Conservation (phyloP, 2,888 invertebrate genomes). For the Hofmannophila pseudospretella region DNA sequence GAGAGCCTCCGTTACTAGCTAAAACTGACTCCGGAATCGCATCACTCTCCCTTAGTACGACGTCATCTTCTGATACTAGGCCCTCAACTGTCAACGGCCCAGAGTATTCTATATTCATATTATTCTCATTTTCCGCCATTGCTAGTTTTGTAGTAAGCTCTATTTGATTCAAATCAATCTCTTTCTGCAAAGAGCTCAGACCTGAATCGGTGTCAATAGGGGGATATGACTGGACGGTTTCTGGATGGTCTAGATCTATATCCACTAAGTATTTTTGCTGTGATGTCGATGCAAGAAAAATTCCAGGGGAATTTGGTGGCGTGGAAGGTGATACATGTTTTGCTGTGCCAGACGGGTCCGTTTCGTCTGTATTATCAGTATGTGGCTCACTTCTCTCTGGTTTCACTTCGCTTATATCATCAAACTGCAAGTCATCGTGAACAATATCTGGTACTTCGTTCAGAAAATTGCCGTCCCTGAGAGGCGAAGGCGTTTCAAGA, state of each 20-base stretch:
- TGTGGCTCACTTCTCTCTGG: conserved; percentile 28
- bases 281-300: conserved; percentile 54
- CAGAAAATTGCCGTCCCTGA: conserved; percentile 63
- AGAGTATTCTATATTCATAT: conserved; percentile 70
- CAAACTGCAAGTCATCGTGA: conserved; percentile 50
- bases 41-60: conserved; percentile 37
- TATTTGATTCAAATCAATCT: conserved; percentile 60
- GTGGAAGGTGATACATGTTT: conserved; percentile 58
- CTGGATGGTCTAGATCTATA: conserved; percentile 40
- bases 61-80: conserved; percentile 42
- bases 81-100: conserved; percentile 59
- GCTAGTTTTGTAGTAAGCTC: conserved; percentile 66
- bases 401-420: conserved; percentile 48
- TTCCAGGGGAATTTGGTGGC: conserved; percentile 67
- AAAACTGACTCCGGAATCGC: conserved; percentile 48
- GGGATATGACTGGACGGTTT: conserved; percentile 5
- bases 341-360: conserved; percentile 51
- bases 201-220: conserved; percentile 26
- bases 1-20: conserved; percentile 71
- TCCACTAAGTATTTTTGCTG: conserved; percentile 60
- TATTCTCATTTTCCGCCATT: conserved; percentile 74
- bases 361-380: conserved; percentile 38
- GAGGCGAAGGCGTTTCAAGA: conserved; percentile 65
- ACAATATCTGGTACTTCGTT: conserved; percentile 68
- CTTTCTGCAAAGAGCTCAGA: conserved; percentile 32